Percentiles rank a stretch among this genome's conserved stretches.
These are phyloP conservation scores for Xylota segnis DNA, from an alignment of 2,888 invertebrate genomes.

Conservation along the genomic window DNA sequence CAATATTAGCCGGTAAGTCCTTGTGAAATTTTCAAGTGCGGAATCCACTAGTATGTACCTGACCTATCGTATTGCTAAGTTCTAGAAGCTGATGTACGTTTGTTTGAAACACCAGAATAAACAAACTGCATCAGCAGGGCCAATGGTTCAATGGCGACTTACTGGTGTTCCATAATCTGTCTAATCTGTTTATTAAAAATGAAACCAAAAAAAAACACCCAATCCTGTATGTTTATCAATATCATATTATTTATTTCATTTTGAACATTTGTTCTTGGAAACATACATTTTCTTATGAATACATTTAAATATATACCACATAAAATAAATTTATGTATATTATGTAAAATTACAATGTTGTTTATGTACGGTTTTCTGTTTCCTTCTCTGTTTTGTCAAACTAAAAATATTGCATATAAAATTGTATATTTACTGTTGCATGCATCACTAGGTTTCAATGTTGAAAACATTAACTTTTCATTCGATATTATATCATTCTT, in stretches of 20 bases:
- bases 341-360: conserved; percentile 40
- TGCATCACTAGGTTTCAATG: conserved; percentile 6
- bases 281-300: conserved; percentile 19
- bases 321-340: conserved; percentile 31
- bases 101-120: no score
- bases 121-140: no score
- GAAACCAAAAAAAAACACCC: no score
- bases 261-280: conserved; percentile 14
- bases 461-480: background rate
- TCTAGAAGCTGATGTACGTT: no score
- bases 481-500: background rate
- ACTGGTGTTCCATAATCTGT: no score
- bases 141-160: no score
- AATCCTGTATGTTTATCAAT: conserved; percentile 20
- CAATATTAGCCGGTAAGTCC: no score
- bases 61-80: no score
- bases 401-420: conserved; percentile 19
- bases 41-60: no score
- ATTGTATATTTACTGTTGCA: conserved; percentile 11
- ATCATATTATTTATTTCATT: conserved; percentile 43
- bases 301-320: conserved; percentile 36
- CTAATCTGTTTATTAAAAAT: no score
- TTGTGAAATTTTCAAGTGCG: no score
- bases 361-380: conserved; percentile 1
- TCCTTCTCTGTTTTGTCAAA: conserved; percentile 7